Evolutionary conservation across 1,140 invertebrate genomes (phyloP).

Genomic region (Magallana angulata): DNA sequence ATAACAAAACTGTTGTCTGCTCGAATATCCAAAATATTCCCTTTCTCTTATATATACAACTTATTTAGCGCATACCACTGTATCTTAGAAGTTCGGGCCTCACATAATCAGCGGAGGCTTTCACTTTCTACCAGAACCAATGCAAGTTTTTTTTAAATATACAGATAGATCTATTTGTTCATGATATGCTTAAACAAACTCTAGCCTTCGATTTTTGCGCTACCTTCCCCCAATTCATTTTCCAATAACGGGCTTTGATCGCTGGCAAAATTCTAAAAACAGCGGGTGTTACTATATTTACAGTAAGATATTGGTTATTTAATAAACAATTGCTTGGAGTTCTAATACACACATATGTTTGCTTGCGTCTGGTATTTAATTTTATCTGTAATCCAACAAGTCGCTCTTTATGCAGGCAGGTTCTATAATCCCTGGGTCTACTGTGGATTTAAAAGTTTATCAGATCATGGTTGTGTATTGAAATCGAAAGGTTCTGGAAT

Average conservation of each 20-base stretch:
- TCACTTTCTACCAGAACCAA: slow-evolving; percentile 2
- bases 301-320: not conserved
- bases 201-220: not conserved
- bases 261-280: not conserved
- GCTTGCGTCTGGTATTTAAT: slow-evolving; percentile 5
- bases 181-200: slow-evolving; percentile 34
- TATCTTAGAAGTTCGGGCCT: not conserved
- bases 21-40: not conserved
- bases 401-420: not conserved
- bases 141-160: slow-evolving; percentile 14
- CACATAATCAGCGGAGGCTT: not conserved
- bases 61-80: not conserved
- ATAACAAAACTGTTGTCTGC: too few relatives aligned
- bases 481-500: too few relatives aligned
- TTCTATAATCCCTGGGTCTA: too few relatives aligned
- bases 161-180: slow-evolving; percentile 25
- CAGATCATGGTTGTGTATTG: too few relatives aligned
- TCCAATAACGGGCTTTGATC: slow-evolving; percentile 2
- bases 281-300: not conserved
- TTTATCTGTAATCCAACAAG: not conserved
- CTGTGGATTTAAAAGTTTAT: too few relatives aligned
- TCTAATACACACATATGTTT: not conserved
- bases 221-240: slow-evolving; percentile 22
- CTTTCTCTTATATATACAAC: not conserved
- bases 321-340: slow-evolving; percentile 7